Evolutionary conservation across 1,140 invertebrate species (phyloP).

Genomic region (Aplysia californica): DNA sequence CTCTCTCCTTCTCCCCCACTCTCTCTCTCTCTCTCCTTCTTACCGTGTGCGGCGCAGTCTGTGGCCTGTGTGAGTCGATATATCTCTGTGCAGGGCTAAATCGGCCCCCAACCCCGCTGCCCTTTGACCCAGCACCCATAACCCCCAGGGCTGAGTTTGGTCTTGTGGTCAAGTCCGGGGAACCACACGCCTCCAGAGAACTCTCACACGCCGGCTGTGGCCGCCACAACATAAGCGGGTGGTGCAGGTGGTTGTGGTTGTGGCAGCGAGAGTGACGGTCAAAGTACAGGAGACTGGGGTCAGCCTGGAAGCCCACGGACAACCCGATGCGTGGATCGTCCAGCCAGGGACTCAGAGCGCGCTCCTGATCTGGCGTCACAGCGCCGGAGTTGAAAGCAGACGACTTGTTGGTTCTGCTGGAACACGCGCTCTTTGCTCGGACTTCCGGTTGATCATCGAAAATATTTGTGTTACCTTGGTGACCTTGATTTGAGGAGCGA

Average conservation of each 20-base stretch:
- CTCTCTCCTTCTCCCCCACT: too few relatives aligned
- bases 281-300: not conserved
- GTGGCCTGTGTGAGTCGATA: not conserved
- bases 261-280: not conserved
- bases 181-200: too few relatives aligned
- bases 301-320: not conserved
- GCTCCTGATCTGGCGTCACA: not conserved
- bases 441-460: too few relatives aligned
- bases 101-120: not conserved
- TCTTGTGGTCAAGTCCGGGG: too few relatives aligned
- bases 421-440: not conserved
- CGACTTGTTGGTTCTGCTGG: not conserved
- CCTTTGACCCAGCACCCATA: not conserved
- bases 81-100: not conserved
- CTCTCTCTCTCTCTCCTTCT: too few relatives aligned
- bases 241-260: too few relatives aligned
- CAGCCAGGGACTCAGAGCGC: not conserved
- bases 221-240: too few relatives aligned
- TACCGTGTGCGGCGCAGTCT: not conserved
- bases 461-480: too few relatives aligned
- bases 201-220: too few relatives aligned
- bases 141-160: too few relatives aligned
- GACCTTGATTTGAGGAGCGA: not conserved
- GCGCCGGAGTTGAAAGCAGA: not conserved
- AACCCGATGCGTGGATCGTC: not conserved